Evolutionary conservation across 2,797 vertebrate species (phyloP), one percentile per base, ranked within the genome.

Genomic region (Natrix natrix): DNA sequence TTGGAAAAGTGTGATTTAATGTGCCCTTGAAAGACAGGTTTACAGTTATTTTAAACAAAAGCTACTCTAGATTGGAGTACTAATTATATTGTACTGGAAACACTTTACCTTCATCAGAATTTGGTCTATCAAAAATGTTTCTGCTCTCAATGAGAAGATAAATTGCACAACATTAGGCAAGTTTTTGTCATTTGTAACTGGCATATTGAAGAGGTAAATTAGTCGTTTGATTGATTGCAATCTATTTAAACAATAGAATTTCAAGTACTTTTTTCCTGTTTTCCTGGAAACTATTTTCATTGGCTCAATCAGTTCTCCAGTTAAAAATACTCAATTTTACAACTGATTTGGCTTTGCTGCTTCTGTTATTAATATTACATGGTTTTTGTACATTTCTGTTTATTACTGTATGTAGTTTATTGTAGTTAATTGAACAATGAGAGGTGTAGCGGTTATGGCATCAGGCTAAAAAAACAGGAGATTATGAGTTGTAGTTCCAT

Each of bases 221-320:
- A 96, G 94, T 97, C 74, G 94, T 95, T 96, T 97, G 95, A 95
- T 95, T 97, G 94, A 97, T 87, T 92, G 69, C 93, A 92, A 95
- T 95, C 95, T 96, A 22, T 93, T 95, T 95, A 94, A 94, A 95
- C 83, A 96, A 94, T 93, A 52, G 59, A 93, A 92, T 92, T 96
- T 96, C 89, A 88, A 92, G 88, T 74, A 14, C 0, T 16, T 94
- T 95, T 57, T 94, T 86, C 93, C 55, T 94, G 26, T 95, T 96
- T 97, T 91, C 89, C 91, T 94, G 92, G 13, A 83, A 95, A 94
- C 91, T 66, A 92, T 95, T 96, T 93, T 93, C 10, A n/a, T 95
- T 96, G 94, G 83, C 22, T 69, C 94, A 91, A 66, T 92, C 13
- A 52, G 94, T 94, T 94, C 78, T n/a, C 24, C 66, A 90, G 74